These are phyloP conservation scores for Phylloscopus collybita DNA, from an alignment of 2,797 vertebrate genomes.

Conservation along the genomic window DNA sequence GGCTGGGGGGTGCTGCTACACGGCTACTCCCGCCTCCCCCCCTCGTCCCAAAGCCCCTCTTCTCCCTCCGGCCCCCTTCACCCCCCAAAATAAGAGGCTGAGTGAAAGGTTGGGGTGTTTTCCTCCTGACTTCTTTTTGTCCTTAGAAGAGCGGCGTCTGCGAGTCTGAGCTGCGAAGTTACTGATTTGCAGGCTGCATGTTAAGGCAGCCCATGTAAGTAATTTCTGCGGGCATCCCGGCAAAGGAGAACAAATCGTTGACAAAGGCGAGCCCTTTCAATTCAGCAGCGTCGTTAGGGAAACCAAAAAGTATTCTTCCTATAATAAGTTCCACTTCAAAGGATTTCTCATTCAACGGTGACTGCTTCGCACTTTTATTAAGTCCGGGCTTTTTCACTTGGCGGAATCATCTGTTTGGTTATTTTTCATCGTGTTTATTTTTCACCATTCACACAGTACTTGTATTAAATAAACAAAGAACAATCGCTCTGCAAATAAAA, in stretches of 20 bases:
- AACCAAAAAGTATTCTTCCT: constrained; percentile 97
- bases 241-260: constrained; percentile 99
- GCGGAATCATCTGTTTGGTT: constrained; percentile 92
- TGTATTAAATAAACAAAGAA: constrained; percentile 95
- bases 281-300: constrained; percentile 98
- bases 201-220: constrained; percentile 96
- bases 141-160: constrained; percentile 93
- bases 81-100: constrained; percentile 24
- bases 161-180: constrained; percentile 96
- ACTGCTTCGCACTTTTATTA: constrained; percentile 95
- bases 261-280: constrained; percentile 97
- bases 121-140: constrained; percentile 83
- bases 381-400: constrained; percentile 89
- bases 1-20: neutral
- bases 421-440: constrained; percentile 98
- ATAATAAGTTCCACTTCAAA: constrained; percentile 99
- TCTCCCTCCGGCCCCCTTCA: neutral
- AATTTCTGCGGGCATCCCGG: constrained; percentile 96
- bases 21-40: neutral
- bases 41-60: neutral
- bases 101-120: constrained; percentile 68
- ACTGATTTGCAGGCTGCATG: constrained; percentile 97
- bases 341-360: constrained; percentile 92
- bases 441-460: constrained; percentile 91
- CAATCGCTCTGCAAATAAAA: constrained; percentile 80